A percentile compares a stretch with the other conserved stretches of the same genome.
These are phyloP conservation scores for Antigone vipio DNA, from an alignment of 2,113 vertebrate genomes.

Conservation along the genomic window DNA sequence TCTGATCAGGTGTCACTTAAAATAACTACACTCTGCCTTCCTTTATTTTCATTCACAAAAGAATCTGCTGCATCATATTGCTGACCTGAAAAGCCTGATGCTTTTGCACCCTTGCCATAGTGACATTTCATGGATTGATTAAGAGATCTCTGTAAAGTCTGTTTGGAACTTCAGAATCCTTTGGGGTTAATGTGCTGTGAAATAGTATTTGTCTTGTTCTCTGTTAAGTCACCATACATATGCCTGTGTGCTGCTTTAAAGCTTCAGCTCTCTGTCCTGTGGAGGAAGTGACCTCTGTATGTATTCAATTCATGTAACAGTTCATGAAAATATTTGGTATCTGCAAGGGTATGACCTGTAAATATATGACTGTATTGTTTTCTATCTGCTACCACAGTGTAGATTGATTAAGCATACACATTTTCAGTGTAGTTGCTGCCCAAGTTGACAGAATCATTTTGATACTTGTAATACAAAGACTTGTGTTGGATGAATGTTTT, in stretches of 20 bases:
- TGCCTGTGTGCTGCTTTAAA: background rate
- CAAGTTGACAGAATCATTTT: background rate
- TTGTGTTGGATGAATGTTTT: slow-evolving; percentile 13
- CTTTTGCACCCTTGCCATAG: background rate
- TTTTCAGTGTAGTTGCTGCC: background rate
- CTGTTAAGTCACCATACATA: background rate
- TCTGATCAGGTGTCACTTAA: background rate
- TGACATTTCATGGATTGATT: background rate
- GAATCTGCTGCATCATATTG: background rate
- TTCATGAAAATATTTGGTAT: background rate
- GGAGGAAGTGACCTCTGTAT: background rate
- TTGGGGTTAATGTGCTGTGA: background rate
- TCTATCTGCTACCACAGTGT: background rate
- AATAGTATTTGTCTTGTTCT: background rate
- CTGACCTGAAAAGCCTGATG: background rate
- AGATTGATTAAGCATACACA: background rate
- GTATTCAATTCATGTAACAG: background rate
- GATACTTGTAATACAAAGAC: background rate
- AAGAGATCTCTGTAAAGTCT: background rate
- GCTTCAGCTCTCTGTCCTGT: background rate
- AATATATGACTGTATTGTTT: background rate
- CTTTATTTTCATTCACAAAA: background rate
- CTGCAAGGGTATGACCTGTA: background rate
- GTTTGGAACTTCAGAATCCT: background rate
- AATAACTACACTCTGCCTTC: background rate